These are phyloP conservation scores for Drosophila kohkoa DNA, from an alignment of 1,140 invertebrate species.

Conservation along the genomic window DNA sequence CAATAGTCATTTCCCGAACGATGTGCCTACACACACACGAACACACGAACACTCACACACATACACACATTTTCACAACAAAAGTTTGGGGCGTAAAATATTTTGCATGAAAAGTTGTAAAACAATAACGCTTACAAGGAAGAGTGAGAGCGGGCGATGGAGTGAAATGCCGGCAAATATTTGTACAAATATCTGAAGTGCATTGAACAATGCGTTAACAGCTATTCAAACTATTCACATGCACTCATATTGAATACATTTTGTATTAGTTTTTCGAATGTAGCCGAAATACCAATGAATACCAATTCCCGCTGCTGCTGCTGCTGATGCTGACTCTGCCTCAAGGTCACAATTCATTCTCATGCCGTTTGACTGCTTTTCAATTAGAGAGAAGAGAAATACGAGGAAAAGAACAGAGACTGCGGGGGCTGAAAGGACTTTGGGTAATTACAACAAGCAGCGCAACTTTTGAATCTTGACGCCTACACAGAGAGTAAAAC, in stretches of 20 bases:
- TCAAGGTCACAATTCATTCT: constrained; percentile 12
- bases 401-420: too few relatives aligned
- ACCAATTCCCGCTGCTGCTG: too few relatives aligned
- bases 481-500: not conserved
- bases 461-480: constrained; percentile 1
- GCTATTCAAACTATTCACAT: constrained; percentile 62
- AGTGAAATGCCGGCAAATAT: constrained; percentile 55
- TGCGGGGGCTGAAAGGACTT: too few relatives aligned
- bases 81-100: constrained; percentile 61
- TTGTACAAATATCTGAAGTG: constrained; percentile 72
- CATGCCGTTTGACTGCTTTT: constrained; percentile 6
- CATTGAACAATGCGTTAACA: constrained; percentile 62
- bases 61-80: not conserved
- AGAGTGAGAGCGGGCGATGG: constrained; percentile 7
- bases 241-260: constrained; percentile 25
- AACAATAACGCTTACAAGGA: constrained; percentile 70
- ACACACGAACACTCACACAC: constrained; percentile 21
- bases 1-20: constrained; percentile 56
- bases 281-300: not conserved
- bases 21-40: constrained; percentile 32
- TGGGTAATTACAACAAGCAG: constrained; percentile 14
- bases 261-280: constrained; percentile 17
- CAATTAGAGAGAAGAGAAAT: constrained; percentile 11
- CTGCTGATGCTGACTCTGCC: too few relatives aligned
- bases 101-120: constrained; percentile 71